Evolutionary conservation across 2,888 invertebrate genomes (phyloP), one percentile per base, ranked within the genome.

Genomic region (Cremastinae sp.): DNA sequence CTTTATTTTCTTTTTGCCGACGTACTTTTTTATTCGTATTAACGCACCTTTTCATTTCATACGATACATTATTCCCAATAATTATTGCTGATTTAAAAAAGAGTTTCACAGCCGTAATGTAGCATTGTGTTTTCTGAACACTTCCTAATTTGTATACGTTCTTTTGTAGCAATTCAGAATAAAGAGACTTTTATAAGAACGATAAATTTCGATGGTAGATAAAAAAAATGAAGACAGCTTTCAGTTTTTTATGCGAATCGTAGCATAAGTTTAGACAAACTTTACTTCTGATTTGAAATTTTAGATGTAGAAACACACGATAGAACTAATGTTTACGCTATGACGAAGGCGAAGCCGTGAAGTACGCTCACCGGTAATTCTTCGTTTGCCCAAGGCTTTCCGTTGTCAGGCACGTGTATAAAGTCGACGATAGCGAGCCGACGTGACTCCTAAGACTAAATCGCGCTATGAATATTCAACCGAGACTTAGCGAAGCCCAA

Each of bases 11-110:
- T 14, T 53, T 28, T 28, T 5, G 28, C 5, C 28, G 2, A 28
- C 28, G 28, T 28, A 28, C 28, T 2, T 2, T 28, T 28, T 28
- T 28, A 28, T 2, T 28, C 28, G 45, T 35, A 18, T 7, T 12
- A 16, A 61, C 51, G 45, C 28, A 69, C 10, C 14, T 61, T 59
- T 14, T 28, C 59, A 28, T 16, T 28, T 59, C 55, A 53, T 73
- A 66, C 73, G 73, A 59, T 73, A 66, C n/a, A n/a, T n/a, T 14
- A 73, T 65, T 73, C 12, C 4, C 49, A 59, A 73, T 45, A 53
- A 61, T 45, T 16, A 59, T 66, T 55, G 49, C 28, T 28, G 16
- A 35, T 16, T 20, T 41, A 14, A 43, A 72, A 64, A 58, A 35
- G 12, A 10, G 16, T 56, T 39, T 43, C 43, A 28, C 39, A 14